phyloP scores from a whole-genome alignment of 92 coral and sea anemone species.

The Desmophyllum pertusum region DNA sequence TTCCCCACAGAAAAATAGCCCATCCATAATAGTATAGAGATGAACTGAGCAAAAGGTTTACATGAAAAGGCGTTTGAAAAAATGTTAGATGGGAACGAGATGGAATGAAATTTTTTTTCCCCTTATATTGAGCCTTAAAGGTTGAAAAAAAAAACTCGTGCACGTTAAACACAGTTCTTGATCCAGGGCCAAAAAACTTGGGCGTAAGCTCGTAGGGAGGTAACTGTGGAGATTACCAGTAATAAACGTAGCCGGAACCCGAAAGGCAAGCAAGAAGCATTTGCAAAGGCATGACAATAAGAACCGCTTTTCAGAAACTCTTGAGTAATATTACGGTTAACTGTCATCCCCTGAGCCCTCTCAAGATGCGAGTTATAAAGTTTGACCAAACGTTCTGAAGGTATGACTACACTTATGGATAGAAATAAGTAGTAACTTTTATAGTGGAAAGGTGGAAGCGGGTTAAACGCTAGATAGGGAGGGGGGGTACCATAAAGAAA shows the following conservation, averaged over 20 bases:
- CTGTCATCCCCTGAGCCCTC: conserved; percentile 13
- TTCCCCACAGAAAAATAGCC: conserved; percentile 26
- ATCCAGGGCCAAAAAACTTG: background rate
- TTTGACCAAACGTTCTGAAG: background rate
- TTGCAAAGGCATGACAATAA: background rate
- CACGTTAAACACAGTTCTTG: conserved; percentile 15
- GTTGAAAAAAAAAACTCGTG: conserved; percentile 17
- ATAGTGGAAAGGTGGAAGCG: background rate
- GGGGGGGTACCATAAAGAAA: background rate
- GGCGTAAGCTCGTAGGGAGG: background rate
- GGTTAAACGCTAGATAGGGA: background rate
- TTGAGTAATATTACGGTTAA: background rate
- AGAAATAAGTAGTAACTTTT: background rate
- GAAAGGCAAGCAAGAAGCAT: background rate
- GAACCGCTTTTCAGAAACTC: background rate
- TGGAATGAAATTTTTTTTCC: background rate
- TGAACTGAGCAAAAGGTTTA: conserved; percentile 33
- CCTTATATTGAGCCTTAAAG: conserved; percentile 1
- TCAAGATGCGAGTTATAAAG: conserved; percentile 1
- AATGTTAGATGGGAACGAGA: conserved; percentile 22
- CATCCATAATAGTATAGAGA: conserved; percentile 23
- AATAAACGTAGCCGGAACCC: background rate
- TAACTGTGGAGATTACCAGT: background rate
- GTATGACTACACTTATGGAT: conserved; percentile 3
- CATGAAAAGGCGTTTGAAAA: conserved; percentile 42